phyloP scores from a whole-genome alignment of 35 echinoderm and acorn worm genomes.

The Eucidaris tribuloides region DNA sequence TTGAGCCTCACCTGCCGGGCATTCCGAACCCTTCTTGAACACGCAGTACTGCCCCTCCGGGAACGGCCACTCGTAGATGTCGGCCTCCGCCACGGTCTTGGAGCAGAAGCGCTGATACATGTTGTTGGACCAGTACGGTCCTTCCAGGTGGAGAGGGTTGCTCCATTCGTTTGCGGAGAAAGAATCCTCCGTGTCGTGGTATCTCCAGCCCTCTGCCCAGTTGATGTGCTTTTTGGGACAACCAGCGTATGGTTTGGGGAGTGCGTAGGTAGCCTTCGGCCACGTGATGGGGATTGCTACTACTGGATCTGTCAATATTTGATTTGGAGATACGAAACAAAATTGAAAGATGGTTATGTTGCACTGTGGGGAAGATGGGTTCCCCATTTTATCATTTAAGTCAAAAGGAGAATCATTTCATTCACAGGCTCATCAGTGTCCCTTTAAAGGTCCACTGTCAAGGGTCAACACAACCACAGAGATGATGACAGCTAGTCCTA shows the following conservation, averaged over 20 bases:
- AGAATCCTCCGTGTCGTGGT: slow-evolving; percentile 56
- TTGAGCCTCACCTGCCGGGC: slow-evolving; percentile 27
- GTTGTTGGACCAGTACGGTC: neutral
- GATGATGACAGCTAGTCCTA: too few species aligned
- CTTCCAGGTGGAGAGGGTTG: slow-evolving; percentile 24
- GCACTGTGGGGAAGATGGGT: too few species aligned
- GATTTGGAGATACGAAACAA: too few species aligned
- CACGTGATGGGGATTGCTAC: slow-evolving; percentile 42
- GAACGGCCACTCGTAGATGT: slow-evolving; percentile 9
- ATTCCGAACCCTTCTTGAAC: slow-evolving; percentile 35
- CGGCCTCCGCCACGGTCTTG: neutral
- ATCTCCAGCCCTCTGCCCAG: slow-evolving; percentile 42
- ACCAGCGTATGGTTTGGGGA: slow-evolving; percentile 39
- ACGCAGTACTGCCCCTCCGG: slow-evolving; percentile 42
- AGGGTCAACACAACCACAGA: too few species aligned
- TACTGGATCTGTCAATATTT: slow-evolving; percentile 51
- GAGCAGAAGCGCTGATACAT: slow-evolving; percentile 25
- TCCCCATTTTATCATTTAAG: too few species aligned
- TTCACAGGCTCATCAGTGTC: too few species aligned
- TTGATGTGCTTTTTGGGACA: slow-evolving; percentile 40
- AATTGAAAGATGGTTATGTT: too few species aligned
- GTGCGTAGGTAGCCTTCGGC: slow-evolving; percentile 48
- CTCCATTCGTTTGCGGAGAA: slow-evolving; percentile 40
- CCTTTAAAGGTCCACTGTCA: too few species aligned
- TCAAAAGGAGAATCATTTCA: too few species aligned